Conservation (phyloP, 2,113 vertebrate species). For the Cavia porcellus region DNA sequence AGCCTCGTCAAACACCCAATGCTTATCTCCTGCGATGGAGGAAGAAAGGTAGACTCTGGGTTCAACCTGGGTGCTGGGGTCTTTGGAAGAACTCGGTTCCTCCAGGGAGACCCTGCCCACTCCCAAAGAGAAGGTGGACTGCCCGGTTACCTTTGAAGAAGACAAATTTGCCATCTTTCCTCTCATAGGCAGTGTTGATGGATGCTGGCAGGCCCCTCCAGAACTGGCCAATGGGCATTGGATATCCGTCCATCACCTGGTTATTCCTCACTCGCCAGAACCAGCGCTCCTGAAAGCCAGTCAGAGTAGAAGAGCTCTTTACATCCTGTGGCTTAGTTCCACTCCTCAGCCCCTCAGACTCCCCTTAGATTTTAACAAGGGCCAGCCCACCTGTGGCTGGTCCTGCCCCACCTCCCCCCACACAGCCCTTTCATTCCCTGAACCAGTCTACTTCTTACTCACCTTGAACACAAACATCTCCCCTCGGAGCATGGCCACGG, state of each 20-base stretch:
- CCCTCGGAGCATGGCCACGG: conserved; percentile 93
- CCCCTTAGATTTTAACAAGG: not conserved
- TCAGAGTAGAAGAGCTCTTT: not conserved
- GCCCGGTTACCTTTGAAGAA: conserved; percentile 94
- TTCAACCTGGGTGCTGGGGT: not conserved
- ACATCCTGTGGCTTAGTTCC: not conserved
- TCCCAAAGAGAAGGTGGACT: not conserved
- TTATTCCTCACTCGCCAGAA: conserved; percentile 95
- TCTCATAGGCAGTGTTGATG: conserved; percentile 94
- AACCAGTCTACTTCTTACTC: not conserved
- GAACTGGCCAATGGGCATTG: conserved; percentile 93
- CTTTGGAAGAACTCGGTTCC: not conserved
- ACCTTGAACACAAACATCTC: conserved; percentile 98
- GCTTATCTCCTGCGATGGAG: conserved; percentile 89
- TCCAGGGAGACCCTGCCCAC: not conserved
- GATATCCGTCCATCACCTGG: conserved; percentile 93
- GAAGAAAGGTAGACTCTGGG: not conserved
- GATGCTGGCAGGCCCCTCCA: conserved; percentile 94
- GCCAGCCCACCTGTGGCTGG: no score
- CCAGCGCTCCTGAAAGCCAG: conserved; percentile 88
- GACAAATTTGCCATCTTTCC: conserved; percentile 94
- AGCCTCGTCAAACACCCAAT: conserved; percentile 94
- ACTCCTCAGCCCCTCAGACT: not conserved
- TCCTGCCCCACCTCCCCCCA: not conserved
- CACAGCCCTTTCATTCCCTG: not conserved